Conservation (phyloP, 2,888 invertebrate species). For the Scrobipalpa costella region DNA sequence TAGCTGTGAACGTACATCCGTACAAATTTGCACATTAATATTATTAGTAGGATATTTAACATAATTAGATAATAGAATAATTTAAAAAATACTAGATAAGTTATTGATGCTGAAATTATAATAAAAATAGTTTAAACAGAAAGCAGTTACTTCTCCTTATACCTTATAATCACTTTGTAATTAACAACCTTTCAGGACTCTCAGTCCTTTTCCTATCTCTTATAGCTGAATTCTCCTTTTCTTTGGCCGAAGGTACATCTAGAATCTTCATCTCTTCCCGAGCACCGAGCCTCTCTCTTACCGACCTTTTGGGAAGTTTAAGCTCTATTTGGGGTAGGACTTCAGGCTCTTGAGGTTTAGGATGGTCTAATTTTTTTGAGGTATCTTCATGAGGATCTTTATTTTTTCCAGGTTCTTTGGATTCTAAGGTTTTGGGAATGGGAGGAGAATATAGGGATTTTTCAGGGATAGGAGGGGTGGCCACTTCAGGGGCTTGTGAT, state of each 20-base stretch:
- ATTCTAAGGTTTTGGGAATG: background rate
- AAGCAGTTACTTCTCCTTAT: constrained; percentile 36
- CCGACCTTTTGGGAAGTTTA: constrained; percentile 72
- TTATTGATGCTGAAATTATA: background rate
- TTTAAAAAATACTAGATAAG: too few species aligned
- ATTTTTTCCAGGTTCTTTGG: constrained; percentile 24
- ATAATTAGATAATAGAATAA: too few species aligned
- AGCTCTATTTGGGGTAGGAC: constrained; percentile 72
- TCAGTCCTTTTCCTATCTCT: constrained; percentile 40
- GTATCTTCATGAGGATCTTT: constrained; percentile 36
- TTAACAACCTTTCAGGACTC: constrained; percentile 74
- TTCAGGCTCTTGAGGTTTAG: constrained; percentile 49
- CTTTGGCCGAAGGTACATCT: constrained; percentile 41
- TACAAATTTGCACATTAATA: too few species aligned
- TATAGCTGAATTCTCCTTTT: constrained; percentile 36
- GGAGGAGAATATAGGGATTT: constrained; percentile 42
- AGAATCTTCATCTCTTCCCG: constrained; percentile 51
- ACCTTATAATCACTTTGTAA: constrained; percentile 57
- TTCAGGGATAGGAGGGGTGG: constrained; percentile 49
- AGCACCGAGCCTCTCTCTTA: constrained; percentile 69
- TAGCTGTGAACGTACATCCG: too few species aligned
- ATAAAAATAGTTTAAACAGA: constrained; percentile 5
- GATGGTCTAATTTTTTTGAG: constrained; percentile 39
- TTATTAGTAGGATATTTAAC: too few species aligned
- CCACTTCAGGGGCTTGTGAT: constrained; percentile 47